A percentile compares a stretch with the other conserved stretches of the same genome.
Evolutionary conservation across 2,888 invertebrate genomes (phyloP).

Genomic region (Trachelus tabidus): DNA sequence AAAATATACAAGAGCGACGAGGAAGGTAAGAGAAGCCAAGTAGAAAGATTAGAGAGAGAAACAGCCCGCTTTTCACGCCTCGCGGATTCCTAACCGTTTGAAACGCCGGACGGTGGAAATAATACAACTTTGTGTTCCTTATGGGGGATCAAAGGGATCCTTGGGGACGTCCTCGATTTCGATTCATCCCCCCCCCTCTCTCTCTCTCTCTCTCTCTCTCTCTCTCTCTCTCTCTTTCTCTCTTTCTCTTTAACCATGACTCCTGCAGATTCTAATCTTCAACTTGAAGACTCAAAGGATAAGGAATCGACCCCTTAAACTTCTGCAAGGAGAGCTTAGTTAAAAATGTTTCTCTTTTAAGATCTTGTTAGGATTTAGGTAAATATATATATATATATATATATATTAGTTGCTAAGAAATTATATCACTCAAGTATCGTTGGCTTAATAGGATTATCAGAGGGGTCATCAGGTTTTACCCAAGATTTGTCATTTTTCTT

Average conservation of each 20-base stretch:
- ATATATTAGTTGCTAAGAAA: background rate
- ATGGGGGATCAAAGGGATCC: constrained; percentile 56
- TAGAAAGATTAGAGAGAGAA: constrained; percentile 23
- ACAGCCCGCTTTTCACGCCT: constrained; percentile 55
- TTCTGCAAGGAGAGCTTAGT: background rate
- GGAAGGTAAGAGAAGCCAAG: constrained; percentile 18
- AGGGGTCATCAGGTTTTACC: background rate
- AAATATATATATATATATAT: background rate
- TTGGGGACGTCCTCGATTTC: constrained; percentile 44
- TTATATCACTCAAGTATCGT: background rate
- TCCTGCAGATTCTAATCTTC: background rate
- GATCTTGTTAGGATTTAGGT: background rate
- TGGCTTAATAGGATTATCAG: background rate
- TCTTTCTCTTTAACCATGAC: background rate
- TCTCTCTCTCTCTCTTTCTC: background rate
- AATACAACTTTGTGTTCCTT: constrained; percentile 62
- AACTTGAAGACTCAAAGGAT: background rate
- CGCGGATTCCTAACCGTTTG: constrained; percentile 55
- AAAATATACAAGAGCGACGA: constrained; percentile 23
- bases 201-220: background rate
- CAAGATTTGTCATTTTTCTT: background rate
- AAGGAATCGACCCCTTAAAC: background rate
- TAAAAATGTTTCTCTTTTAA: background rate
- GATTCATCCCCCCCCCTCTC: constrained; percentile 24
- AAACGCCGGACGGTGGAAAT: constrained; percentile 57